A percentile compares a stretch with the other conserved stretches of the same genome.
Evolutionary conservation across 1,140 invertebrate species (phyloP).

Genomic region (Procambarus virginalis): DNA sequence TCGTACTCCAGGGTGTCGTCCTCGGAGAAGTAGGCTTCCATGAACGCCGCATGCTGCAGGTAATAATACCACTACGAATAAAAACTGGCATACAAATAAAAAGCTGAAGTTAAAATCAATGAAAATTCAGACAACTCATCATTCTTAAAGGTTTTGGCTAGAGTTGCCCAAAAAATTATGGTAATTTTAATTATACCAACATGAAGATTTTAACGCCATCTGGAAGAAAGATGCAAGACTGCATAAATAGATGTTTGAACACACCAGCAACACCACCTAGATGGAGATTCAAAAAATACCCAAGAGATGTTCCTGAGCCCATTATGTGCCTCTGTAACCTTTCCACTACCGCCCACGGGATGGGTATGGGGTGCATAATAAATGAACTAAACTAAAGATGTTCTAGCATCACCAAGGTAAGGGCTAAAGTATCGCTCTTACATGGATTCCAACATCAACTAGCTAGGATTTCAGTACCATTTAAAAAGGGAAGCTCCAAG

Average conservation of each 20-base stretch:
- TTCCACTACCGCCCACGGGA: too few species aligned
- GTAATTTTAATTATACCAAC: neutral
- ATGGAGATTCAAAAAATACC: too few species aligned
- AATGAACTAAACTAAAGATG: too few species aligned
- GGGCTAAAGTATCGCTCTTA: too few species aligned
- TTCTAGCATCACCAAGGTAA: too few species aligned
- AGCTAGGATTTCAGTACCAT: too few species aligned
- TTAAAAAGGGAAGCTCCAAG: too few species aligned
- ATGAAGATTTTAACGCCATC: neutral
- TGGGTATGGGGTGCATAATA: too few species aligned
- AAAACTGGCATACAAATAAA: neutral
- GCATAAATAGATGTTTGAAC: neutral
- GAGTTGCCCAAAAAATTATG: neutral
- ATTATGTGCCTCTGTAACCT: too few species aligned
- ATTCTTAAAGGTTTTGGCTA: neutral
- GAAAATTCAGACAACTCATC: neutral
- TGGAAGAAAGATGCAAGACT: neutral
- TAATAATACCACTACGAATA: neutral
- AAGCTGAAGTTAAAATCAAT: neutral
- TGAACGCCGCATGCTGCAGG: slow-evolving; percentile 70
- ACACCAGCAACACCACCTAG: too few species aligned
- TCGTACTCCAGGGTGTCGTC: slow-evolving; percentile 53
- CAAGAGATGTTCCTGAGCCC: too few species aligned
- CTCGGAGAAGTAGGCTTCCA: slow-evolving; percentile 71
- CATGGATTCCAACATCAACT: too few species aligned